A percentile compares a stretch with the other conserved stretches of the same genome.
Conservation (phyloP, 2,113 vertebrate species). For the Elachura formosa region DNA sequence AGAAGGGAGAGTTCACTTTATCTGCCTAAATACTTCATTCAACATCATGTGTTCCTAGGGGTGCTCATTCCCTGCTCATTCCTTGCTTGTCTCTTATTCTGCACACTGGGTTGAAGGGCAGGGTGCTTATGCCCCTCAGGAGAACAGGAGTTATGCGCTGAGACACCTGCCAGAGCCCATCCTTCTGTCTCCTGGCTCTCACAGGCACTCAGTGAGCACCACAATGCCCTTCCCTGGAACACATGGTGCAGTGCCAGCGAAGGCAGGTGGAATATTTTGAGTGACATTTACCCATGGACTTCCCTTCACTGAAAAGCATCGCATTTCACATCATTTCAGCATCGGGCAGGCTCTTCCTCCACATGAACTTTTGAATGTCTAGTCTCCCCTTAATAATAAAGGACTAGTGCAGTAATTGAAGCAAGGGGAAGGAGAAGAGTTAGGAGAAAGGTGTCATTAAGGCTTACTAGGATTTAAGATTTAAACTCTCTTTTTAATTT, state of each 20-base stretch:
- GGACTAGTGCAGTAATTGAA: neutral
- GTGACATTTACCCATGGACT: neutral
- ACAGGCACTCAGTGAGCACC: rapidly evolving
- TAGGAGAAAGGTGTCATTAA: neutral
- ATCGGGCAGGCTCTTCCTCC: neutral
- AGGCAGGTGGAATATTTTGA: neutral
- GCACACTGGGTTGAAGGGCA: neutral
- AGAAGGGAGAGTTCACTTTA: neutral
- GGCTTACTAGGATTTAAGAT: neutral
- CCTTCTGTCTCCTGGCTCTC: neutral
- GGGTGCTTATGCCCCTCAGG: neutral
- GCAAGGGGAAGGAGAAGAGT: neutral
- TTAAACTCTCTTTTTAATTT: neutral
- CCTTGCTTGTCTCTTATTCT: neutral
- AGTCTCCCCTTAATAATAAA: neutral
- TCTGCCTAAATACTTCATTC: neutral
- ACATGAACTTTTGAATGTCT: neutral
- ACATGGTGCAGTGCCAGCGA: rapidly evolving
- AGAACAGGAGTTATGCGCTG: neutral
- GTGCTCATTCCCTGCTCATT: neutral
- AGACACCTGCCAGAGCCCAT: neutral
- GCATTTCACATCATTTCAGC: neutral
- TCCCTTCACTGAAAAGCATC: neutral
- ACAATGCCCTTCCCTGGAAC: rapidly evolving
- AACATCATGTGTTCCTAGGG: neutral